Conservation (phyloP, 2,113 vertebrate species). For the Bos javanicus region DNA sequence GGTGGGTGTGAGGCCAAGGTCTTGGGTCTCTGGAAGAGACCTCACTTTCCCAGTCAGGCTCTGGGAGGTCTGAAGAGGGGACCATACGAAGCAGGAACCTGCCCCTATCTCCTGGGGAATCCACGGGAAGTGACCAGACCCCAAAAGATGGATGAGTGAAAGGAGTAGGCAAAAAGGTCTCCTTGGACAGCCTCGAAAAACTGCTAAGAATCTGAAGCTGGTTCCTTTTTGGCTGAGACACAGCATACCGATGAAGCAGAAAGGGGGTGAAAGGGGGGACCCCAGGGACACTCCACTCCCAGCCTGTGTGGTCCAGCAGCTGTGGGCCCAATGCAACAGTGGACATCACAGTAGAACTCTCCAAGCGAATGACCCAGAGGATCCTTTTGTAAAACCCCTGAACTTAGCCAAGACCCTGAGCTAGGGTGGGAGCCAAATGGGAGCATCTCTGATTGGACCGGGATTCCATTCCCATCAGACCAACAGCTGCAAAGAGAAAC, state of each 20-base stretch:
- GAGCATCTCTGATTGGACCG: background rate
- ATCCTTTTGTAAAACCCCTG: background rate
- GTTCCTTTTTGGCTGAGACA: background rate
- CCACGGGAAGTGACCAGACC: background rate
- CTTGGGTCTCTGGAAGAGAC: background rate
- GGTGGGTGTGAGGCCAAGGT: rapidly evolving
- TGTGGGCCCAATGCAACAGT: background rate
- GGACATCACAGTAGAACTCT: background rate
- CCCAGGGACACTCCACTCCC: background rate
- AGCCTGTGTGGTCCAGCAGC: background rate
- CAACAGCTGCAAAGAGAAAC: background rate
- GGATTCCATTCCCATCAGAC: background rate
- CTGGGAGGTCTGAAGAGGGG: background rate
- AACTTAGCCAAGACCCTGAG: background rate
- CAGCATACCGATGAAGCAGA: background rate
- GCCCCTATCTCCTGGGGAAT: background rate
- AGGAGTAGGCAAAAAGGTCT: background rate
- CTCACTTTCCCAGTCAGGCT: background rate
- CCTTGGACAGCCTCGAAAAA: background rate
- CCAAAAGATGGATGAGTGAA: background rate
- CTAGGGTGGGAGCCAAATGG: background rate
- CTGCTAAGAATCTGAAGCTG: background rate
- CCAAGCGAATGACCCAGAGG: background rate
- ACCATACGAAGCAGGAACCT: background rate
- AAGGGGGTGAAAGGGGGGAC: background rate